A percentile compares a stretch with the other conserved stretches of the same genome.
These are phyloP conservation scores for Panthera leo DNA, from an alignment of 2,113 vertebrate species.

Conservation along the genomic window DNA sequence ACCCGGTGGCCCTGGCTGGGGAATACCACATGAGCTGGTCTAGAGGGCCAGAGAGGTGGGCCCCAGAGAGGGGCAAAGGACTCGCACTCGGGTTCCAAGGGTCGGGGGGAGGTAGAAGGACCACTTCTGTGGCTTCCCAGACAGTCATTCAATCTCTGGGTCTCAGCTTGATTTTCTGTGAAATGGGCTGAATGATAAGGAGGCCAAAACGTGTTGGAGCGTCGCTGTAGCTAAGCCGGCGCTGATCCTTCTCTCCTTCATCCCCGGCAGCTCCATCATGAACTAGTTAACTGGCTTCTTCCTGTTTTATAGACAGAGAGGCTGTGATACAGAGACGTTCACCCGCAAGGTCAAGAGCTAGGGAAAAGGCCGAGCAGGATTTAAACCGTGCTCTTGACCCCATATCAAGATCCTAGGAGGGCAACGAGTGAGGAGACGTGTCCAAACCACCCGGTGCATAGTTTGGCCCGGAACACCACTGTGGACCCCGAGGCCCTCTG, in stretches of 20 bases:
- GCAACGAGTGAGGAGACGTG: background rate
- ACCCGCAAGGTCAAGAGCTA: background rate
- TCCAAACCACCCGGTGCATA: accelerated
- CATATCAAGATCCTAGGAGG: too few species aligned
- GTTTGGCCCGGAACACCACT: background rate
- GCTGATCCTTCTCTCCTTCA: background rate
- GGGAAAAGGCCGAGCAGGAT: background rate
- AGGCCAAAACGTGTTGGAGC: accelerated
- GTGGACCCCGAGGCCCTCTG: background rate
- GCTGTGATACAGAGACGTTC: background rate
- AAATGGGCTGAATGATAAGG: background rate
- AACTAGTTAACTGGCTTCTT: background rate
- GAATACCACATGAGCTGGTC: background rate
- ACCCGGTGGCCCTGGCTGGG: background rate
- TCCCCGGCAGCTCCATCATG: accelerated
- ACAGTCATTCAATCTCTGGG: background rate
- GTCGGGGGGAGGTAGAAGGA: background rate
- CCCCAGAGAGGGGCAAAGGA: background rate
- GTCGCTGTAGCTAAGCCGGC: accelerated
- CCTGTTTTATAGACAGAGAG: background rate
- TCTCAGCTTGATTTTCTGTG: background rate
- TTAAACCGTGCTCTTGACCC: background rate
- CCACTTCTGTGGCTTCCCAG: background rate
- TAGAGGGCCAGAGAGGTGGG: background rate
- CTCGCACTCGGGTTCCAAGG: accelerated